phyloP scores from a whole-genome alignment of 2,113 vertebrate genomes.

The Pygoscelis adeliae region DNA sequence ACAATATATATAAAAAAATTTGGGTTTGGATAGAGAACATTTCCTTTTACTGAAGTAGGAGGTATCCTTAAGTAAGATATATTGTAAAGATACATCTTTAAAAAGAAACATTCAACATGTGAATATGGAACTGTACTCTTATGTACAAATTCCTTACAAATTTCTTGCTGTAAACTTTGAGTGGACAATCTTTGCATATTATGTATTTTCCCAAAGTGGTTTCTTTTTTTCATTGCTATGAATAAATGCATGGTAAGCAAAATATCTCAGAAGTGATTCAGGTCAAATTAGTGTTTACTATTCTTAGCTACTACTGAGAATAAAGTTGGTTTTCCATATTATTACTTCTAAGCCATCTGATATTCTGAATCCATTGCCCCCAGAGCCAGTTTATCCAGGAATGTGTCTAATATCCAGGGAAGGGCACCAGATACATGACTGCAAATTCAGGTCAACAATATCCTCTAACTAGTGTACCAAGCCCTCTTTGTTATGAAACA shows the following conservation, averaged over 20 bases:
- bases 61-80: neutral
- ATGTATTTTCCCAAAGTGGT: neutral
- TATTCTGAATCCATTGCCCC: neutral
- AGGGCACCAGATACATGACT: neutral
- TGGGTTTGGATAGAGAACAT: neutral
- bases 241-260: neutral
- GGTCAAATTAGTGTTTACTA: neutral
- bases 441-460: neutral
- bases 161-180: neutral
- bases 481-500: neutral
- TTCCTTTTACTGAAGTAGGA: neutral
- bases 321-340: neutral
- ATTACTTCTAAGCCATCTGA: neutral
- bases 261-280: neutral
- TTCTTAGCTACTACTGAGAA: neutral
- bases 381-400: neutral
- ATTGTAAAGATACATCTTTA: neutral
- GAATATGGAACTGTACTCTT: neutral
- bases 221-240: neutral
- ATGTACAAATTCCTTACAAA: neutral
- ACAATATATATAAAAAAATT: neutral
- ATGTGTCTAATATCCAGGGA: neutral
- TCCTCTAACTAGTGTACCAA: neutral
- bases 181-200: neutral
- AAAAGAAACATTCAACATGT: neutral